A percentile compares a stretch with the other conserved stretches of the same genome.
Conservation (phyloP, 2,113 vertebrate genomes). For the Daboia siamensis region DNA sequence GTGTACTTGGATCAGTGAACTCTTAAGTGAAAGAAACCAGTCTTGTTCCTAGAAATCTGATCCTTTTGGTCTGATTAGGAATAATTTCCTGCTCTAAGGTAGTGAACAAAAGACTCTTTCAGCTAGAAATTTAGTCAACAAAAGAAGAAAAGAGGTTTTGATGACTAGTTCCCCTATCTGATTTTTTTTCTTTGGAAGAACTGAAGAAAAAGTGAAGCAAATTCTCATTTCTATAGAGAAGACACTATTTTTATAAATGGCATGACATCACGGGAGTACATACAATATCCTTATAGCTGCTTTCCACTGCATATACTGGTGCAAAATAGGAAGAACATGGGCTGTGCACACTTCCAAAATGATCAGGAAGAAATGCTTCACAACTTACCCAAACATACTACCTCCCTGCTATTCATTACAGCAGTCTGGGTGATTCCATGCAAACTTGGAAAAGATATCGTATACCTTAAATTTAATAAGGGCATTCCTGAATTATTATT, state of each 20-base stretch:
- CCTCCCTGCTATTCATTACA: neutral
- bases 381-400: neutral
- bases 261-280: neutral
- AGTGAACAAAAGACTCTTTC: conserved; percentile 12
- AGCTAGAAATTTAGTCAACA: neutral
- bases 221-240: neutral
- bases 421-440: neutral
- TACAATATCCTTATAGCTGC: neutral
- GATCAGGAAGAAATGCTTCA: neutral
- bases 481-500: neutral
- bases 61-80: neutral
- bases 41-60: conserved; percentile 24
- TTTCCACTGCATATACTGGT: neutral
- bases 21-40: conserved; percentile 14
- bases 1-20: conserved; percentile 10
- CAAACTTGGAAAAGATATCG: neutral
- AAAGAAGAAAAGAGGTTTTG: conserved; percentile 24
- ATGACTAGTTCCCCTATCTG: neutral
- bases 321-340: neutral
- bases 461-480: neutral
- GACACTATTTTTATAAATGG: neutral
- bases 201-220: neutral
- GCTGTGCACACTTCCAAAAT: neutral
- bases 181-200: neutral
- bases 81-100: neutral